Conservation (phyloP, 1,140 invertebrate genomes). For the Sipha flava region DNA sequence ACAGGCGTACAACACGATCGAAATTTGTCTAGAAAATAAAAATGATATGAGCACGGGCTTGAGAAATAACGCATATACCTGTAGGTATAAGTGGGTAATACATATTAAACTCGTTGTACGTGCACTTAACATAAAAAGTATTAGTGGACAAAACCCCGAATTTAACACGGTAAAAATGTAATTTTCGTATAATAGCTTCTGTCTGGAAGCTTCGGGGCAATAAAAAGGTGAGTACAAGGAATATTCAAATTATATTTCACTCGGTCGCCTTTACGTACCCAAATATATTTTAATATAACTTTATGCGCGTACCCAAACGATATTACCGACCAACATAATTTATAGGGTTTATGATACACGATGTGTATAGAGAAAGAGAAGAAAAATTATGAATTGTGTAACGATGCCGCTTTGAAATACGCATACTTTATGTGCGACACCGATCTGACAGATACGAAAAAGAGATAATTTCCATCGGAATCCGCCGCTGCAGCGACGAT, state of each 20-base stretch:
- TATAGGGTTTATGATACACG: neutral
- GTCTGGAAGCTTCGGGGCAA: neutral
- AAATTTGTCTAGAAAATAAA: neutral
- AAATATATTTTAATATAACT: neutral
- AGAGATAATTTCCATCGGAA: slow-evolving; percentile 32
- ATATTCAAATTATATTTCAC: slow-evolving; percentile 10
- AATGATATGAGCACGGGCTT: no score
- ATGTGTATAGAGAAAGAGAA: neutral
- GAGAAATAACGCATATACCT: neutral
- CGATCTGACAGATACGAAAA: slow-evolving; percentile 33
- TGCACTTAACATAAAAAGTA: neutral
- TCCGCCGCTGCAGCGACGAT: neutral
- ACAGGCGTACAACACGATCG: neutral
- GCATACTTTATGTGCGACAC: slow-evolving; percentile 29
- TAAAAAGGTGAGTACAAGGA: neutral
- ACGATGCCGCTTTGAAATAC: slow-evolving; percentile 18
- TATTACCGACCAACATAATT: neutral
- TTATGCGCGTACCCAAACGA: neutral
- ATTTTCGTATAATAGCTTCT: slow-evolving; percentile 12
- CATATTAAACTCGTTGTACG: neutral
- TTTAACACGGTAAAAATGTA: slow-evolving; percentile 21
- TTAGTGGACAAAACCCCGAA: neutral
- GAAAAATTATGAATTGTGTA: neutral
- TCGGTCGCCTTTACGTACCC: neutral
- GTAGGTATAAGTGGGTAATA: neutral